Percentiles rank a stretch among this genome's conserved stretches.
Conservation (phyloP, 2,888 invertebrate genomes). For the Epicampocera succincta region DNA sequence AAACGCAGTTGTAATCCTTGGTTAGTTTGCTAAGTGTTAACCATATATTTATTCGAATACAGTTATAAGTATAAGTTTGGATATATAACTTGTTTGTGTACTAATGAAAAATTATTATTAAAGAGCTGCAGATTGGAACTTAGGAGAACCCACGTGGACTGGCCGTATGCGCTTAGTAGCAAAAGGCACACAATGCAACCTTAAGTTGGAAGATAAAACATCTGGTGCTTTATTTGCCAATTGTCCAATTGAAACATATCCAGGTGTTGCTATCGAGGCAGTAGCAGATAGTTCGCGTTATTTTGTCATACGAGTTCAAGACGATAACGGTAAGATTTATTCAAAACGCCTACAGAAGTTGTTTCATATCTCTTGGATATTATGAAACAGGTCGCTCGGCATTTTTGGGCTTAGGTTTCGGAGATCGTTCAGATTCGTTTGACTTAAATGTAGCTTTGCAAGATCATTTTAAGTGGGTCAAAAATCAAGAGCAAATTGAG, state of each 20-base stretch:
- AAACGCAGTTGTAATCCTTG: no score
- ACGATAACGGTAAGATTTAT: slow-evolving; percentile 89
- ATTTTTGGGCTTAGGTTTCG: slow-evolving; percentile 98
- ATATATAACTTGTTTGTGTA: no score
- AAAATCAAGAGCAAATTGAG: slow-evolving; percentile 90
- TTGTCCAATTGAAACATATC: slow-evolving; percentile 97
- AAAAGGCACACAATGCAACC: slow-evolving; percentile 91
- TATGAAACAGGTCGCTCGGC: slow-evolving; percentile 87
- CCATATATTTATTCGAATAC: no score
- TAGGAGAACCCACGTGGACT: slow-evolving; percentile 99
- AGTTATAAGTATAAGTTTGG: no score
- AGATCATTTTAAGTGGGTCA: slow-evolving; percentile 98
- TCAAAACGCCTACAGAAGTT: background rate
- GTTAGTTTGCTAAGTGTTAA: no score
- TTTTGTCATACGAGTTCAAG: slow-evolving; percentile 97
- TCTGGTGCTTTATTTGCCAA: slow-evolving; percentile 97
- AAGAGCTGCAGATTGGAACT: slow-evolving; percentile 99
- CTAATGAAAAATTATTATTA: slow-evolving; percentile 26
- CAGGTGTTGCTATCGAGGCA: slow-evolving; percentile 95
- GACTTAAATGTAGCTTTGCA: slow-evolving; percentile 99
- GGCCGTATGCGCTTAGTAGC: slow-evolving; percentile 96
- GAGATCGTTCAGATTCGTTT: slow-evolving; percentile 98
- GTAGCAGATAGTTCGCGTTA: slow-evolving; percentile 99
- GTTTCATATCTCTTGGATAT: background rate
- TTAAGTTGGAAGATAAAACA: slow-evolving; percentile 97